These are phyloP conservation scores for Aleiodes sp. DNA, from an alignment of 1,140 invertebrate species.

Conservation along the genomic window DNA sequence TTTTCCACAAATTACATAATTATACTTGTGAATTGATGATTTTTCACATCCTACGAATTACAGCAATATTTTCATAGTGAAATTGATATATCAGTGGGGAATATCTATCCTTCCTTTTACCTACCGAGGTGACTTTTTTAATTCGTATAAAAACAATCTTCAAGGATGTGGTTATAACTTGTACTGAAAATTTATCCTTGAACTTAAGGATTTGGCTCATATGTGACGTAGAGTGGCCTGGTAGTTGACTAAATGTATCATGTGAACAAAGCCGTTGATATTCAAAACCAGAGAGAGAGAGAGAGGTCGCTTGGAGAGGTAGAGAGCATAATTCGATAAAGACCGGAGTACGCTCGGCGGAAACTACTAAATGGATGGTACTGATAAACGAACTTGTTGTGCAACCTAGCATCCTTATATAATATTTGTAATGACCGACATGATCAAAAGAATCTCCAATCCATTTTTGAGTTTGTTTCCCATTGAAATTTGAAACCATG, in stretches of 20 bases:
- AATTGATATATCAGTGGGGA: too few relatives aligned
- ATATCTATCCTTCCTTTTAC: too few relatives aligned
- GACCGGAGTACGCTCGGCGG: slow-evolving; percentile 39
- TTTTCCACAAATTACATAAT: neutral
- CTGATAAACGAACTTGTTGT: slow-evolving; percentile 51
- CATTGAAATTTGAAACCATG: too few relatives aligned
- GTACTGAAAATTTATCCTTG: too few relatives aligned
- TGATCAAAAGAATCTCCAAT: slow-evolving; percentile 22
- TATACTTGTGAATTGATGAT: neutral
- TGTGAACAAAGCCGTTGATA: slow-evolving; percentile 3
- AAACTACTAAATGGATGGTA: slow-evolving; percentile 46
- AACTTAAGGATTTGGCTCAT: too few relatives aligned
- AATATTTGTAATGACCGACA: slow-evolving; percentile 38
- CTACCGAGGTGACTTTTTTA: too few relatives aligned
- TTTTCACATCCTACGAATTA: neutral
- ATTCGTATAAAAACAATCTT: too few relatives aligned
- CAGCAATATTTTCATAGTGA: too few relatives aligned
- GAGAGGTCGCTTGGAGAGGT: slow-evolving; percentile 25
- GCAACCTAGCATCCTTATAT: slow-evolving; percentile 45
- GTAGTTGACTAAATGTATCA: neutral
- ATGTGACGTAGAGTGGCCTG: too few relatives aligned
- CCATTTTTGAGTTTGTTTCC: neutral
- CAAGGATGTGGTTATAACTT: too few relatives aligned
- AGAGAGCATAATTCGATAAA: slow-evolving; percentile 47
- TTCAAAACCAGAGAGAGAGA: slow-evolving; percentile 19